Conservation (phyloP, 2,113 vertebrate genomes). For the Oreocharis arfaki region DNA sequence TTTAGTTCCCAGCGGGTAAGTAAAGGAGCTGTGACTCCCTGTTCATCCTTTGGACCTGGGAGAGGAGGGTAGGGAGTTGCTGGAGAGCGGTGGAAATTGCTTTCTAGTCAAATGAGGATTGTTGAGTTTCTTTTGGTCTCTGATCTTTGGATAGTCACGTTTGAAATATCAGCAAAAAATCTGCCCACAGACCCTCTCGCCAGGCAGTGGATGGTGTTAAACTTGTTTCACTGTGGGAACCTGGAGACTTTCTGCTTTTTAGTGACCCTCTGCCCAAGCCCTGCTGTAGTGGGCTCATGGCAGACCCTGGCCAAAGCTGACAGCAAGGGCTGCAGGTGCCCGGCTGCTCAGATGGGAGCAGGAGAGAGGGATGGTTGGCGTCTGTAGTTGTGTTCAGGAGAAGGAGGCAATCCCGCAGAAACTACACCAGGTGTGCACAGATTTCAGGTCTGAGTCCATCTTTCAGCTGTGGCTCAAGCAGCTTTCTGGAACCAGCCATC, state of each 20-base stretch:
- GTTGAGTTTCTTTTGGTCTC: neutral
- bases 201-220: neutral
- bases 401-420: neutral
- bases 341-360: neutral
- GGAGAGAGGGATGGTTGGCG: neutral
- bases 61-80: constrained; percentile 5
- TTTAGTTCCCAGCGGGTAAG: constrained; percentile 45
- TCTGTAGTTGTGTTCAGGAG: neutral
- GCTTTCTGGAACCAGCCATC: constrained; percentile 17
- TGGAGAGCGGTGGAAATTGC: neutral
- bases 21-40: constrained; percentile 36
- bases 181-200: neutral
- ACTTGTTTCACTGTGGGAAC: neutral
- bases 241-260: neutral
- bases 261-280: neutral
- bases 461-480: constrained; percentile 28
- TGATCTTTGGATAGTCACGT: neutral
- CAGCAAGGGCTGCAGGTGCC: neutral
- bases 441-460: constrained; percentile 44
- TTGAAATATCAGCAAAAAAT: neutral
- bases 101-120: neutral
- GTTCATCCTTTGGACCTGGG: neutral
- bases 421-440: neutral
- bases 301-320: neutral
- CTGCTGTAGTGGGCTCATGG: neutral